Evolutionary conservation across 2,797 vertebrate species (phyloP).

Genomic region (Tokudaia muenninki): DNA sequence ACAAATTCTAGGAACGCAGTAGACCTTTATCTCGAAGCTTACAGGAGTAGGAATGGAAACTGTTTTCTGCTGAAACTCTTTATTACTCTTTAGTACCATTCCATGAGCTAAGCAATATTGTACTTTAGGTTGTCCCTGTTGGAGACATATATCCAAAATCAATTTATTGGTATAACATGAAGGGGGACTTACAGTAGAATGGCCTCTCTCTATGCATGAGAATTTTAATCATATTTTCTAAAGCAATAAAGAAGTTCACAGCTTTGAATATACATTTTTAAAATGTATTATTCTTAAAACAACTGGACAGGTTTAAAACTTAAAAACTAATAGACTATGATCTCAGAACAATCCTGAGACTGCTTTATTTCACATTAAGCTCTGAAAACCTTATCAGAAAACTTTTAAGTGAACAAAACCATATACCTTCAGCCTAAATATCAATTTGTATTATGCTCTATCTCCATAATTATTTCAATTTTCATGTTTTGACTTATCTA

Average conservation of each 20-base stretch:
- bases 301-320: conserved; percentile 12
- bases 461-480: conserved; percentile 52
- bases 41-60: conserved; percentile 15
- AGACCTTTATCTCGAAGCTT: neutral
- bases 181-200: neutral
- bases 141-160: neutral
- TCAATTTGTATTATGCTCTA: conserved; percentile 43
- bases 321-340: neutral
- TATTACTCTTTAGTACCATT: neutral
- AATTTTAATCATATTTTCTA: conserved; percentile 48
- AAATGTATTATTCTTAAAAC: conserved; percentile 10
- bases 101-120: conserved; percentile 38
- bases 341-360: conserved; percentile 32
- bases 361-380: conserved; percentile 45
- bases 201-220: neutral
- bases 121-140: conserved; percentile 14
- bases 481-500: conserved; percentile 44
- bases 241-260: neutral
- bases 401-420: conserved; percentile 51
- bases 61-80: conserved; percentile 19
- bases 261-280: conserved; percentile 9
- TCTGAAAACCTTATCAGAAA: conserved; percentile 23
- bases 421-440: neutral
- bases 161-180: neutral
- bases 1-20: neutral